phyloP scores from a whole-genome alignment of 23 tunicate genomes.

The Trididemnum miniatum region DNA sequence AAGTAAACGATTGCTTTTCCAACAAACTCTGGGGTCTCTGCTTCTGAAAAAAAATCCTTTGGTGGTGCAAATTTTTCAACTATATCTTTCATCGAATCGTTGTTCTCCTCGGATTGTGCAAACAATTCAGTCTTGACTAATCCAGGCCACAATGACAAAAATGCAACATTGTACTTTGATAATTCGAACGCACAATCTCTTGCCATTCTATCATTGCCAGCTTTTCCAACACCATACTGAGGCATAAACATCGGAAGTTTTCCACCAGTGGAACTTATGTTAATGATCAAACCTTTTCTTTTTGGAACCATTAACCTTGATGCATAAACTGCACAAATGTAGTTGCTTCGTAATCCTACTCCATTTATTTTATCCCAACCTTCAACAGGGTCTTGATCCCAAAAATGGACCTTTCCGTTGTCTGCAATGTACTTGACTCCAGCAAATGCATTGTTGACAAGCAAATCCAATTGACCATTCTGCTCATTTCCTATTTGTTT shows the following conservation, averaged over 20 bases:
- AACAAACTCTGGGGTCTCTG: constrained; percentile 9
- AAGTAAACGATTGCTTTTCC: constrained; percentile 4
- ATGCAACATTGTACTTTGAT: constrained; percentile 60
- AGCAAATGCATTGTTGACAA: constrained; percentile 89
- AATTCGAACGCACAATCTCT: constrained; percentile 78
- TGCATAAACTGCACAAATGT: constrained; percentile 64
- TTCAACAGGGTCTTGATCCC: neutral
- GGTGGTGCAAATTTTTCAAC: neutral
- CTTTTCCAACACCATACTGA: constrained; percentile 66
- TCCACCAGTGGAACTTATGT: constrained; percentile 66
- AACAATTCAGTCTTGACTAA: constrained; percentile 77
- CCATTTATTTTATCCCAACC: neutral
- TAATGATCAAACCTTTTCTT: constrained; percentile 69
- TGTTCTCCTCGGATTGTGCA: neutral
- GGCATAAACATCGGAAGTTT: constrained; percentile 40
- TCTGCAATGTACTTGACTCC: constrained; percentile 22
- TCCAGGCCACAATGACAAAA: constrained; percentile 91
- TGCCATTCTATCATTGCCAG: constrained; percentile 90
- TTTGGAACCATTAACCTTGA: constrained; percentile 61
- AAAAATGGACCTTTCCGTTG: neutral
- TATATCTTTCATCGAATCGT: neutral
- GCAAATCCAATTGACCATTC: constrained; percentile 60
- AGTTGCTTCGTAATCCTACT: constrained; percentile 37
- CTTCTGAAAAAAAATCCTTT: neutral
- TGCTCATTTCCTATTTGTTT: constrained; percentile 43